phyloP scores from a whole-genome alignment of 2,797 vertebrate species.

The Intellagama lesueurii region DNA sequence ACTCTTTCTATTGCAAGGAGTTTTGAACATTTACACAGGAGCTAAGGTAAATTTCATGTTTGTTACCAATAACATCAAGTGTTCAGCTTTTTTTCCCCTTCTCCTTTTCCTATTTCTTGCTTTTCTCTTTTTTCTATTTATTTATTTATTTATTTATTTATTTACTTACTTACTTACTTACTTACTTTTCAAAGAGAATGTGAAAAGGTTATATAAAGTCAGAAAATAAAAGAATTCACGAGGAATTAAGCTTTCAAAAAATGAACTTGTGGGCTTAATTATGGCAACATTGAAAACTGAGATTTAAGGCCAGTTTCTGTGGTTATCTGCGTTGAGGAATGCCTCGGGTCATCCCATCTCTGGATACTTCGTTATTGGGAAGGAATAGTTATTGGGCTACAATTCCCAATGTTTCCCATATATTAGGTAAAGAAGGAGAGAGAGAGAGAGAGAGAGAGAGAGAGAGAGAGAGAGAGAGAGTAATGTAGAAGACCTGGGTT shows the following conservation, averaged over 20 bases:
- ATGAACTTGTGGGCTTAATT: neutral
- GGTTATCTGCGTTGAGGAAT: neutral
- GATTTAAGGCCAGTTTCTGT: neutral
- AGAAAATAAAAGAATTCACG: conserved; percentile 49
- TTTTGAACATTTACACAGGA: conserved; percentile 76
- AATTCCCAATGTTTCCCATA: too few species aligned
- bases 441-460: too few species aligned
- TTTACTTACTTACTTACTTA: too few species aligned
- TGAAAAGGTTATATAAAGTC: conserved; percentile 55
- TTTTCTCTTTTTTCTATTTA: too few species aligned
- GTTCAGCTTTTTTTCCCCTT: conserved; percentile 44
- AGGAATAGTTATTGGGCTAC: too few species aligned
- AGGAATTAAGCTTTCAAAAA: neutral
- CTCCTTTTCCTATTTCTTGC: neutral
- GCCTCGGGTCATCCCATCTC: neutral
- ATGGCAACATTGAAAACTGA: neutral
- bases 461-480: too few species aligned
- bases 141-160: too few species aligned
- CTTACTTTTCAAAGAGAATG: conserved; percentile 18
- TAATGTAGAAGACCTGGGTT: too few species aligned
- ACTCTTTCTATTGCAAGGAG: conserved; percentile 61
- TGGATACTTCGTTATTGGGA: neutral
- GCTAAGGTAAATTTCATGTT: conserved; percentile 77
- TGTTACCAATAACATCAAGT: conserved; percentile 54
- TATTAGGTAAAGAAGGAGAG: too few species aligned